Base-by-base conservation (phyloP, 2,113 vertebrate species). In the Probosciger aterrimus region DNA sequence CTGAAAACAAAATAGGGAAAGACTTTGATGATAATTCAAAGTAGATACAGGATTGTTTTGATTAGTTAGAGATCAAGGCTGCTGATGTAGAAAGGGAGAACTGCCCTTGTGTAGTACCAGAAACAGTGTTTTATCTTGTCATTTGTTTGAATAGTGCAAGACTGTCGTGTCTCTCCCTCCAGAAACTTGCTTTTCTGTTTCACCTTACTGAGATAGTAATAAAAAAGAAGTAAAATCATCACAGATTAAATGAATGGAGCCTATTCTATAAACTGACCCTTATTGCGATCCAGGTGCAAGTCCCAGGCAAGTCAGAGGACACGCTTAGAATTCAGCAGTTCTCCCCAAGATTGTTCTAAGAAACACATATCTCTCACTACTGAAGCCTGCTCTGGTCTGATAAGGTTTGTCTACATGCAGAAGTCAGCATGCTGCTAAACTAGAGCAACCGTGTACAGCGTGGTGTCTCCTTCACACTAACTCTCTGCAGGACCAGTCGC, bases 331-430 rank as follows among this genome's bases (percentile, higher is more conserved):
- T 57, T 86, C 77, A 87, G 74, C 74, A 91, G 52, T 37, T 91
- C 53, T 85, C 69, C 83, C 33, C 65, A 94, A 14, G 82, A 81
- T 96, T 90, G 90, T 88, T 86, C 82, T 84, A 4, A 83, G 80
- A 86, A 93, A 64, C 49, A 27, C 22, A 0, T 92, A 94, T 83
- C 82, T 0, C 79, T 46, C 73, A 35, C 11, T 78, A 44, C 57
- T 75, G 82, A 68, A 75, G 82, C 43, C 88, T 97, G 96, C 77
- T 92, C 50, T 50, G 62, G 39, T 8, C 83, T 95, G 96, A 97
- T 97, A 97, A 97, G 90, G 91, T 67, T 95, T 95, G 94, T 92
- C 76, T 75, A 7, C 95, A 88, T 64, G 88, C 2, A 8, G 81
- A 88, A 91, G 84, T 84, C 83, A 76, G 78, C 19, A 5, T 71